A percentile compares a stretch with the other conserved stretches of the same genome.
phyloP scores from a whole-genome alignment of 1,140 invertebrate genomes.

The Ruditapes philippinarum region DNA sequence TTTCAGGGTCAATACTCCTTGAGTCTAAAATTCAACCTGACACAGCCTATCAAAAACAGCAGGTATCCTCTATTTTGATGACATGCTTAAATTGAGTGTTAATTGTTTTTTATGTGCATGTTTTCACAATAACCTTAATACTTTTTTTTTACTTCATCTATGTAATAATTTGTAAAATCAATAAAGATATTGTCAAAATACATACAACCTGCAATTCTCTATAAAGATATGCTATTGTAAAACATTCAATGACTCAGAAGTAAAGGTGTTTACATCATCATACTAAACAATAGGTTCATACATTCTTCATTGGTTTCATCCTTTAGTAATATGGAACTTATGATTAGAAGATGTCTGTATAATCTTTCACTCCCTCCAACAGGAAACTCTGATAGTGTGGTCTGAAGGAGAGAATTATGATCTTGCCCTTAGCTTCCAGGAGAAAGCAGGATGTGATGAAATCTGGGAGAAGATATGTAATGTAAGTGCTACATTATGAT shows the following conservation, averaged over 20 bases:
- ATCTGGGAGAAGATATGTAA: slow-evolving; percentile 99
- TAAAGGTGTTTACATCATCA: not conserved
- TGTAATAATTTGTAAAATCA: too few relatives aligned
- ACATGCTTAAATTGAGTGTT: too few relatives aligned
- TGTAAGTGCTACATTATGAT: slow-evolving; percentile 87
- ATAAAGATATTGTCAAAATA: too few relatives aligned
- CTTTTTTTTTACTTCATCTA: too few relatives aligned
- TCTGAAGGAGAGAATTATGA: slow-evolving; percentile 99
- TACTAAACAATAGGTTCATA: not conserved
- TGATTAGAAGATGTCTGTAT: too few relatives aligned
- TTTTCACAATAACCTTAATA: too few relatives aligned
- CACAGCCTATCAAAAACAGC: slow-evolving; percentile 99
- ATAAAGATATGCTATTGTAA: too few relatives aligned
- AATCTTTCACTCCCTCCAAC: too few relatives aligned
- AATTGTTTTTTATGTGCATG: too few relatives aligned
- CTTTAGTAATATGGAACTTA: too few relatives aligned
- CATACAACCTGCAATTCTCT: too few relatives aligned
- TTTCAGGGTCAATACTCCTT: slow-evolving; percentile 92
- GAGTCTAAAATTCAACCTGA: slow-evolving; percentile 99
- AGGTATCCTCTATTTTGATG: too few relatives aligned
- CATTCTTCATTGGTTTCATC: not conserved
- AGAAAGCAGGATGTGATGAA: slow-evolving; percentile 99
- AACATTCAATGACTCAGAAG: not conserved
- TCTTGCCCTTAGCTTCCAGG: slow-evolving; percentile 99
- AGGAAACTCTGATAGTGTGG: slow-evolving; percentile 99